phyloP scores from a whole-genome alignment of 1,140 invertebrate genomes.

The Neotoxoptera formosana region DNA sequence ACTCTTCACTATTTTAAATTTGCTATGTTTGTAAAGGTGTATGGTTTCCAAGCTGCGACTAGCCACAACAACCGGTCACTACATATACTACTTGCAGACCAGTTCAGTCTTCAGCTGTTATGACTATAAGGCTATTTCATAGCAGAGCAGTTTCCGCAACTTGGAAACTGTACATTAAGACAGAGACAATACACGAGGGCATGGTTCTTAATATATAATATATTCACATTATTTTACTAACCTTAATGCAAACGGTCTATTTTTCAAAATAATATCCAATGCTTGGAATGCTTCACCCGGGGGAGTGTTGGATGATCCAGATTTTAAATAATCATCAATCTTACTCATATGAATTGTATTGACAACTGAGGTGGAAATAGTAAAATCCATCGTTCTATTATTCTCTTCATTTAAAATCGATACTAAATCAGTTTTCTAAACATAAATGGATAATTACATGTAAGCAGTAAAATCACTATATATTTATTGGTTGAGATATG shows the following conservation, averaged over 20 bases:
- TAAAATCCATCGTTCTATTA: slow-evolving; percentile 66
- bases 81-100: no score
- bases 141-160: no score
- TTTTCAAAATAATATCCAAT: slow-evolving; percentile 82
- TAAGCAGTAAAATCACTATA: not conserved
- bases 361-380: slow-evolving; percentile 69
- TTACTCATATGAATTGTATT: slow-evolving; percentile 64
- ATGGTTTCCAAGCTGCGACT: no score
- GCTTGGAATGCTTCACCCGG: slow-evolving; percentile 78
- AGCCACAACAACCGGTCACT: no score
- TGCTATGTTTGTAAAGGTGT: no score
- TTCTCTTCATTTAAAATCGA: slow-evolving; percentile 63
- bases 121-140: no score
- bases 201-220: no score
- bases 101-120: no score
- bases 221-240: slow-evolving; percentile 44
- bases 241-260: slow-evolving; percentile 63
- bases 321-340: slow-evolving; percentile 66
- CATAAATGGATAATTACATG: slow-evolving; percentile 11
- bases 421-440: slow-evolving; percentile 58
- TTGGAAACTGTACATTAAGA: no score
- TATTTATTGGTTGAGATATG: not conserved
- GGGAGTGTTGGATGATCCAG: slow-evolving; percentile 63
- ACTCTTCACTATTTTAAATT: no score
- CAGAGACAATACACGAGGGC: no score